These are phyloP conservation scores for Edolisoma coerulescens DNA, from an alignment of 2,113 vertebrate genomes.

Conservation along the genomic window DNA sequence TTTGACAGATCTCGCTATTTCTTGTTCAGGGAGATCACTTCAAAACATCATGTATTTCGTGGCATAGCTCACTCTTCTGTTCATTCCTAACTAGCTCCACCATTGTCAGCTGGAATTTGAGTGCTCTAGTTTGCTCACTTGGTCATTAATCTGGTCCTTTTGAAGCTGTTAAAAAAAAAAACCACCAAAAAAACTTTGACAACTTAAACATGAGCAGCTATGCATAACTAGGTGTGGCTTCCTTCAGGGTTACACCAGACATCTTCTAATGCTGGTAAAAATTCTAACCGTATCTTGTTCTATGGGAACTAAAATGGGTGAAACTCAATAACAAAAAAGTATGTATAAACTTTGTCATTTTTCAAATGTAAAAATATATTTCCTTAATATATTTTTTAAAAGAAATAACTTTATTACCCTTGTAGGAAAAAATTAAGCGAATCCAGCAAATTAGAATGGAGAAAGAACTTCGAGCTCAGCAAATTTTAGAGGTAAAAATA, in stretches of 20 bases:
- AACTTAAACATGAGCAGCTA: neutral
- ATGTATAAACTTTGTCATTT: neutral
- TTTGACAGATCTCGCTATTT: accelerated
- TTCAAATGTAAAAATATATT: neutral
- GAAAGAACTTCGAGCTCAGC: constrained; percentile 95
- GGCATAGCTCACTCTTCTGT: neutral
- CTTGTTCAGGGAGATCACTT: neutral
- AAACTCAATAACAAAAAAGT: neutral
- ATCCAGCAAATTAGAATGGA: constrained; percentile 96
- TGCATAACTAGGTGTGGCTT: neutral
- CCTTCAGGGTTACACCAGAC: neutral
- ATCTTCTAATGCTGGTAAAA: neutral
- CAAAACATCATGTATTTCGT: neutral
- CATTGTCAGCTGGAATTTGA: neutral
- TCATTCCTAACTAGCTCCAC: neutral
- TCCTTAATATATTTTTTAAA: neutral
- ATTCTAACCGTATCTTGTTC: neutral
- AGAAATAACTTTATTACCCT: constrained; percentile 31
- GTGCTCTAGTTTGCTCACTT: neutral
- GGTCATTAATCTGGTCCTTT: neutral
- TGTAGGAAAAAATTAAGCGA: constrained; percentile 93
- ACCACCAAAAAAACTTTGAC: no score
- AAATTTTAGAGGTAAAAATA: constrained; percentile 90
- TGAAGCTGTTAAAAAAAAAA: neutral
- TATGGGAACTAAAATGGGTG: neutral